Percentiles rank a stretch among this genome's conserved stretches.
Evolutionary conservation across 64 coral and sea anemone species (phyloP).

Genomic region (Orbicella faveolata): DNA sequence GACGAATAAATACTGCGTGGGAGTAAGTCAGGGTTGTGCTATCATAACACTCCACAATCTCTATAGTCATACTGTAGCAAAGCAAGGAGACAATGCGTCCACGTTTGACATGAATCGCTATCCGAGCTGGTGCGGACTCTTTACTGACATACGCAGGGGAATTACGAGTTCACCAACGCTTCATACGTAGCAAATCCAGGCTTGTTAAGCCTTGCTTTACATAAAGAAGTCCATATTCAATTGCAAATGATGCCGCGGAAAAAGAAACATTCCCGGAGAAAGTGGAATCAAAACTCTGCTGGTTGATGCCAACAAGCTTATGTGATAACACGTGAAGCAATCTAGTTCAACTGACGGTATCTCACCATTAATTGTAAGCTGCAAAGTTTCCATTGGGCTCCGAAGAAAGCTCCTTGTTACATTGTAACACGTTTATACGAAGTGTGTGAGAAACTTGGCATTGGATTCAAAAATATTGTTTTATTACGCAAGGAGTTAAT

Average conservation of each 20-base stretch:
- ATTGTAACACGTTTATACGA: constrained; percentile 23
- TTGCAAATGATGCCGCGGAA: background rate
- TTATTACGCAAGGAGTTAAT: constrained; percentile 14
- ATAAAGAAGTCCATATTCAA: background rate
- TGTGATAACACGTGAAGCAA: background rate
- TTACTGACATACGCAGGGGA: background rate
- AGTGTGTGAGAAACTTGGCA: constrained; percentile 12
- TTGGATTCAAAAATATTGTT: background rate
- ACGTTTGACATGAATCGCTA: background rate
- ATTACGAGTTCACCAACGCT: background rate
- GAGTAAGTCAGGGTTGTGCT: background rate
- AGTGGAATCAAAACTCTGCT: background rate
- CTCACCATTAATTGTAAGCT: background rate
- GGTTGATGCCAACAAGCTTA: background rate
- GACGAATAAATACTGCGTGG: constrained; percentile 5
- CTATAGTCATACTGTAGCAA: background rate
- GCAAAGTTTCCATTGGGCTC: background rate
- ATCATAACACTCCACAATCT: background rate
- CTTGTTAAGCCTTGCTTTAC: background rate
- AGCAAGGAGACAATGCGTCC: background rate
- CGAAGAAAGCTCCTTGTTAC: background rate
- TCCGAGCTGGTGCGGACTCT: background rate
- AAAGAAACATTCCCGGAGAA: background rate
- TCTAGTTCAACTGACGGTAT: background rate
- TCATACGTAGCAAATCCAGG: background rate